Conservation (phyloP, 2,888 invertebrate species). For the Acleris emargana region DNA sequence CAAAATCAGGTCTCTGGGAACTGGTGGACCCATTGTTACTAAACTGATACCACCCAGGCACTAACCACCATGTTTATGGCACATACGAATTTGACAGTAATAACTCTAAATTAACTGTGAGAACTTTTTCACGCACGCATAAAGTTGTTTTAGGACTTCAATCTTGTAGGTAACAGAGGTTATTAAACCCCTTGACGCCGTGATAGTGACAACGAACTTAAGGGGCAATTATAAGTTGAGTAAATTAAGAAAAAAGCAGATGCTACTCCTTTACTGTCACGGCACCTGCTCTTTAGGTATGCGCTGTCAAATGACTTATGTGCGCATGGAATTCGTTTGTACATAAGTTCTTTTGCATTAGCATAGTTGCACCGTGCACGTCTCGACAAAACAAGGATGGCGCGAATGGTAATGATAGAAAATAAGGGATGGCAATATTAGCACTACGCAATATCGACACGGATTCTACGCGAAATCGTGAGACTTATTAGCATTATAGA, state of each 20-base stretch:
- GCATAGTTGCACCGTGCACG: constrained; percentile 19
- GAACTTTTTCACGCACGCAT: constrained; percentile 14
- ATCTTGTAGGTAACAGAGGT: constrained; percentile 42
- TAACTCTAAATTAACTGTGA: constrained; percentile 29
- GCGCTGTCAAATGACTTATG: constrained; percentile 38
- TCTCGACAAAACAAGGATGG: no score
- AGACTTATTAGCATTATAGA: no score
- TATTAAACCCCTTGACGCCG: constrained; percentile 44
- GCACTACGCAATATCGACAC: no score
- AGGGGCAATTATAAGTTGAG: constrained; percentile 65
- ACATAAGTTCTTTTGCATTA: constrained; percentile 21
- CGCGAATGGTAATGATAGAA: not conserved
- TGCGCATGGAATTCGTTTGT: constrained; percentile 10
- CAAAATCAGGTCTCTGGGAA: constrained; percentile 50
- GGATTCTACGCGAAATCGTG: no score
- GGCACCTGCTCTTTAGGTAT: constrained; percentile 41
- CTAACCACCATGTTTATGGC: constrained; percentile 26
- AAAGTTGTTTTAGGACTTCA: constrained; percentile 39
- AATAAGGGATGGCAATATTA: no score
- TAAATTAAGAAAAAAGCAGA: constrained; percentile 79
- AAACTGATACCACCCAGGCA: constrained; percentile 23
- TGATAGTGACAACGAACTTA: constrained; percentile 36
- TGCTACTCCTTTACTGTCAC: constrained; percentile 65
- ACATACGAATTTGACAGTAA: constrained; percentile 34
- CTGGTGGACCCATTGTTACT: constrained; percentile 38